A percentile compares a stretch with the other conserved stretches of the same genome.
Conservation (phyloP, 2,888 invertebrate species). For the Scaptomyza polygonia region DNA sequence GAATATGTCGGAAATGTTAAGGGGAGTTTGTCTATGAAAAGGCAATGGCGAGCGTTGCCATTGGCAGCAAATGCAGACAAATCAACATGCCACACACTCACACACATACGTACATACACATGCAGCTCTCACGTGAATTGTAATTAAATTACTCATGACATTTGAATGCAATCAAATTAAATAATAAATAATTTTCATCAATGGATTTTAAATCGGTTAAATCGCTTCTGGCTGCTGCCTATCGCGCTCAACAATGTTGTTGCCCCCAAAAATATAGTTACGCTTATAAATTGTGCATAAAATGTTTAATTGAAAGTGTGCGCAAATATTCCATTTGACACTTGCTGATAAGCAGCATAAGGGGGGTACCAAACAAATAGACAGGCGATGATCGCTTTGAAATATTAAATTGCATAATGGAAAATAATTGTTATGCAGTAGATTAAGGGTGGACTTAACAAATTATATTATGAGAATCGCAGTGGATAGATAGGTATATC, state of each 20-base stretch:
- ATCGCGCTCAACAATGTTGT: slow-evolving; percentile 1
- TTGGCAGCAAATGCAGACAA: slow-evolving; percentile 2
- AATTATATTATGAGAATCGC: too few species aligned
- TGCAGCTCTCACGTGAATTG: slow-evolving; percentile 26
- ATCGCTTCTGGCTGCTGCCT: neutral
- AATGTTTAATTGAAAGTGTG: slow-evolving; percentile 40
- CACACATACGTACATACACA: neutral
- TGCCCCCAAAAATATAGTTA: slow-evolving; percentile 24
- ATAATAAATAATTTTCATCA: slow-evolving; percentile 42
- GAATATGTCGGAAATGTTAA: slow-evolving; percentile 23
- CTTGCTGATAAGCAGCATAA: slow-evolving; percentile 18
- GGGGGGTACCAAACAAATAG: slow-evolving; percentile 15
- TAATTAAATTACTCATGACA: slow-evolving; percentile 64
- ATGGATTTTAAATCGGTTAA: slow-evolving; percentile 16
- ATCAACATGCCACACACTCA: neutral
- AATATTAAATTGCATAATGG: slow-evolving; percentile 22
- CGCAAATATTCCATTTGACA: slow-evolving; percentile 36
- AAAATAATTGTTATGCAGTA: too few species aligned
- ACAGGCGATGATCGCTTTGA: slow-evolving; percentile 15
- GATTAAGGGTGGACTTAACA: too few species aligned
- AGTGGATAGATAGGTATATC: neutral
- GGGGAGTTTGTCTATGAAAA: neutral
- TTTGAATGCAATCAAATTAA: slow-evolving; percentile 64
- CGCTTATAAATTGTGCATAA: slow-evolving; percentile 27
- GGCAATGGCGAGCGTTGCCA: slow-evolving; percentile 3